Conservation (phyloP, 2,113 vertebrate genomes). For the Cricetomys ansorgei region DNA sequence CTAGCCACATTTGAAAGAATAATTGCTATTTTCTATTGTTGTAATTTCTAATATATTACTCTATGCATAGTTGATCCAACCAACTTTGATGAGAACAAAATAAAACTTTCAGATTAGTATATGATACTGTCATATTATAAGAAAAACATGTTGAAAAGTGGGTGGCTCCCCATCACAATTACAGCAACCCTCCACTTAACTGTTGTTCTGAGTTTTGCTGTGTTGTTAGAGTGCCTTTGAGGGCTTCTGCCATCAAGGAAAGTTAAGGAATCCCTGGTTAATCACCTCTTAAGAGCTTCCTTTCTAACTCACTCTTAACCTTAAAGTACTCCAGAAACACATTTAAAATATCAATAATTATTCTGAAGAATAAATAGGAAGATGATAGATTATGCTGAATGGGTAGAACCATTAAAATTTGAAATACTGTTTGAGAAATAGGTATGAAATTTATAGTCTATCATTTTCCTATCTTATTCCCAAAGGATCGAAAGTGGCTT, state of each 20-base stretch:
- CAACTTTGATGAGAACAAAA: conserved; percentile 30
- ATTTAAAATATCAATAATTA: conserved; percentile 17
- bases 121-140: not conserved
- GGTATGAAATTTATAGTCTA: not conserved
- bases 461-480: not conserved
- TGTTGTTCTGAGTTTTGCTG: not conserved
- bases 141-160: not conserved
- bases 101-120: not conserved
- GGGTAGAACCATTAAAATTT: not conserved
- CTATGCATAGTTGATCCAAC: not conserved
- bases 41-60: not conserved
- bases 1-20: not conserved
- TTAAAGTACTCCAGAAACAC: not conserved
- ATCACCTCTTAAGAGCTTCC: not conserved
- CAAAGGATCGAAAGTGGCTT: not conserved
- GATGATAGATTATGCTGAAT: not conserved
- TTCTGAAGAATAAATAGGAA: not conserved
- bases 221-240: not conserved
- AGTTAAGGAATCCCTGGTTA: not conserved
- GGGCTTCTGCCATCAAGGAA: not conserved
- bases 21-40: not conserved
- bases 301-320: not conserved
- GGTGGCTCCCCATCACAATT: not conserved
- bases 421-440: conserved; percentile 20
- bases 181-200: not conserved